These are phyloP conservation scores for Stegostoma tigrinum DNA, from an alignment of 2,113 vertebrate species.

Conservation along the genomic window DNA sequence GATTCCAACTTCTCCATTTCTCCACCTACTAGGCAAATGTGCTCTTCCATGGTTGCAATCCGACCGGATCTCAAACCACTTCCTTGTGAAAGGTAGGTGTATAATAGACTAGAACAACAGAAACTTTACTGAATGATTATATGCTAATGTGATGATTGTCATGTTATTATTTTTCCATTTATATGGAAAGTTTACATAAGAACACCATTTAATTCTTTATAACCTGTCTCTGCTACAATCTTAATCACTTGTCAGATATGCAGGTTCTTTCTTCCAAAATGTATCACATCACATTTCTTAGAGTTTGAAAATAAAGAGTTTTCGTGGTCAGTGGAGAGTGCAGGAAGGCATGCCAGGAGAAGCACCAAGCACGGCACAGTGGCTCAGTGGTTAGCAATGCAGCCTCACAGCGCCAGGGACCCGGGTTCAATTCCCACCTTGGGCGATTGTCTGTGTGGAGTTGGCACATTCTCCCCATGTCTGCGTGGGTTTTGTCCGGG, in stretches of 20 bases:
- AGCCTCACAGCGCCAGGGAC: too few species aligned
- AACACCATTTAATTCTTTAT: not conserved
- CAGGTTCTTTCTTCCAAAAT: not conserved
- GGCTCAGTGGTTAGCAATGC: too few species aligned
- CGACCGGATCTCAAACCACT: constrained; percentile 83
- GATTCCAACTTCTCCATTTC: constrained; percentile 87
- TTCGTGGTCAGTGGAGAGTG: too few species aligned
- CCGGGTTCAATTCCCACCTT: too few species aligned
- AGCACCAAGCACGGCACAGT: too few species aligned
- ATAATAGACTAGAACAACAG: too few species aligned
- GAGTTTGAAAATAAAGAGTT: not conserved
- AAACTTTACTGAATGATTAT: not conserved
- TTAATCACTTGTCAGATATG: not conserved
- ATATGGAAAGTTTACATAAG: not conserved
- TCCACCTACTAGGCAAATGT: constrained; percentile 71
- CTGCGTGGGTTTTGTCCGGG: too few species aligned
- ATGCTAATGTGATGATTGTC: not conserved
- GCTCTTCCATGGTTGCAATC: constrained; percentile 72
- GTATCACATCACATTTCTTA: not conserved
- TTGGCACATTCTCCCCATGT: too few species aligned
- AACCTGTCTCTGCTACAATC: not conserved
- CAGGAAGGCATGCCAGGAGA: too few species aligned
- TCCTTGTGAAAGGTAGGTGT: constrained; percentile 81
- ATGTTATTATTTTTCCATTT: not conserved
- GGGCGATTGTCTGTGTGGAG: too few species aligned